phyloP scores from a whole-genome alignment of 2,888 invertebrate species.

The Leptopilina syphax region DNA sequence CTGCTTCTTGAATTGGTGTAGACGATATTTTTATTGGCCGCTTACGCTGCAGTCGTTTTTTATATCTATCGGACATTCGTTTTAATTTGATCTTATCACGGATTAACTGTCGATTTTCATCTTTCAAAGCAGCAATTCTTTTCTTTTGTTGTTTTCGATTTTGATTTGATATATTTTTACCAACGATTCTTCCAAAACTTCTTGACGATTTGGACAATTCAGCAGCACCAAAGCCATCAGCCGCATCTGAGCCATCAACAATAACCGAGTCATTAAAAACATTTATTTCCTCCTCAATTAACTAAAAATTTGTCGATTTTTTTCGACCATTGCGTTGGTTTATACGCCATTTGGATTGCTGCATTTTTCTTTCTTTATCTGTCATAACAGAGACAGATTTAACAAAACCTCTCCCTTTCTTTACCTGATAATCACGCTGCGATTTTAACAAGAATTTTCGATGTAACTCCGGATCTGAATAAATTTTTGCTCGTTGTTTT shows the following conservation, averaged over 20 bases:
- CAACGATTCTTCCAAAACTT: conserved; percentile 16
- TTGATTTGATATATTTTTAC: conserved; percentile 7
- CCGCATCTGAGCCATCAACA: too few relatives aligned
- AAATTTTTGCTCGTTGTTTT: conserved; percentile 21
- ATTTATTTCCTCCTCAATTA: conserved; percentile 1
- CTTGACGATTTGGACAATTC: conserved; percentile 15
- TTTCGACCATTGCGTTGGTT: background rate
- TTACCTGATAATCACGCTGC: background rate
- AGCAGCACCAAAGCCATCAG: background rate
- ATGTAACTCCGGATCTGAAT: conserved; percentile 6
- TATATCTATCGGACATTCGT: conserved; percentile 17
- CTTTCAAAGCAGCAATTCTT: conserved; percentile 16
- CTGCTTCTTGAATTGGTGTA: too few relatives aligned
- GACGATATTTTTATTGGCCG: too few relatives aligned
- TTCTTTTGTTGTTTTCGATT: background rate
- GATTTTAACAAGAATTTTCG: background rate
- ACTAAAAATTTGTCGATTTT: conserved; percentile 2
- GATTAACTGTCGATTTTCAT: conserved; percentile 20
- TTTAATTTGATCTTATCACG: conserved; percentile 3
- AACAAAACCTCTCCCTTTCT: background rate
- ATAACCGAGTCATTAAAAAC: background rate
- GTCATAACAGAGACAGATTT: conserved; percentile 20
- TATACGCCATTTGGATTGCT: conserved; percentile 5
- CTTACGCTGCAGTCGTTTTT: background rate
- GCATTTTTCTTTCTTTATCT: background rate